Base-by-base conservation (phyloP, 2,113 vertebrate genomes). In the Lonchura striata region DNA sequence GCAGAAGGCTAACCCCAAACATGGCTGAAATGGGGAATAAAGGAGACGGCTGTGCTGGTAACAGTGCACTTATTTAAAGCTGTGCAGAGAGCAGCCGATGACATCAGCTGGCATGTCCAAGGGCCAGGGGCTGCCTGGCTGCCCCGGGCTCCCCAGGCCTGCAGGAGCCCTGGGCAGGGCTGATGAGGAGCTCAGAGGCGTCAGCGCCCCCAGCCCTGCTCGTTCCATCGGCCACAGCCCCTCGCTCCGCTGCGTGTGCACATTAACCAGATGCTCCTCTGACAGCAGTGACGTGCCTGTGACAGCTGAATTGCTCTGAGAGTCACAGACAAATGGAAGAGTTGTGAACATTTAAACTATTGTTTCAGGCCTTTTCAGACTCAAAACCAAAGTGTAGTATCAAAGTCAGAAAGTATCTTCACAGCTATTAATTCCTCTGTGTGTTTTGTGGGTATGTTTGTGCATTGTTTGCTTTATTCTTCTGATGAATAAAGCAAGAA, bases 21-120 rank as follows among this genome's bases (percentile, higher is more conserved):
- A n/a, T 0, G 57, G 42, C 39, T 33, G 19, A 7, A 33, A 0
- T 2, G 56, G 70, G 50, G 17, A 71, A 37, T n/a, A 57, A 27
- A 49, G 7, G 46, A 49, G 70, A 6, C 16, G 65, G 68, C 72
- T 41, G 50, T 50, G 83, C 63, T 63, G 65, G n/a, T 69, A 76
- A 20, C 49, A n/a, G 44, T 10, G 1, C 30, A 2, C n/a, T 50
- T 35, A 21, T 9, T 63, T 82, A 64, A 47, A 47, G 56, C 72
- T 10, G 6, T 8, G 46, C 78, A 37, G 49, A 28, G 57, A 33
- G 59, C 13, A 19, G 61, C 33, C 42, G 61, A 19, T 88, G 82
- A 4, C 60, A 57, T 49, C 76, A 63, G 76, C 56, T 19, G 64
- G 54, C 76, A 27, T 15, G 64, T 65, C 31, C 54, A 8, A 13